These are phyloP conservation scores for Limonius californicus DNA, from an alignment of 1,140 invertebrate genomes.

Conservation along the genomic window DNA sequence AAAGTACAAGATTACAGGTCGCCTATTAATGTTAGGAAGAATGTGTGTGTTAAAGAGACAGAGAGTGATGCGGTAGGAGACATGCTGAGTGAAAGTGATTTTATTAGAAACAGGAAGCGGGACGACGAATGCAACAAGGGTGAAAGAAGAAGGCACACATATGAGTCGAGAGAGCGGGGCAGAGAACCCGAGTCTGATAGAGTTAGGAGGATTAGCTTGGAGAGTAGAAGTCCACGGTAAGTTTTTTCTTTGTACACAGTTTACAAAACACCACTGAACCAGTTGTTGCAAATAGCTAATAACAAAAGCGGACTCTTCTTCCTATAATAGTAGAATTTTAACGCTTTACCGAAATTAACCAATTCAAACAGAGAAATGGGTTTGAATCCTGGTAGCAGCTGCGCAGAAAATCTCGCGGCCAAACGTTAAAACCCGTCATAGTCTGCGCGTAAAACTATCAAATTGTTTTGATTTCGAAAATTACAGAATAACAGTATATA, in stretches of 20 bases:
- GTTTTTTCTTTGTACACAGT: slow-evolving; percentile 17
- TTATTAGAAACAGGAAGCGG: slow-evolving; percentile 29
- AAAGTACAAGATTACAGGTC: not conserved
- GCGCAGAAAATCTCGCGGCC: too few relatives aligned
- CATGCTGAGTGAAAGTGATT: slow-evolving; percentile 18
- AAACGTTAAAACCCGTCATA: too few relatives aligned
- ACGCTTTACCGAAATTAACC: too few relatives aligned
- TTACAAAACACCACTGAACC: too few relatives aligned
- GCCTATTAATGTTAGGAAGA: slow-evolving; percentile 13
- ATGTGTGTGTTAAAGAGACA: slow-evolving; percentile 11
- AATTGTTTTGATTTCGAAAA: too few relatives aligned
- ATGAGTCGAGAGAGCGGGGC: slow-evolving; percentile 37
- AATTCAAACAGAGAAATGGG: too few relatives aligned
- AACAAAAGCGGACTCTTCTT: too few relatives aligned
- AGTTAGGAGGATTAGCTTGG: slow-evolving; percentile 37
- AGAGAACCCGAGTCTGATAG: slow-evolving; percentile 34
- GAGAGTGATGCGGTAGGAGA: slow-evolving; percentile 22
- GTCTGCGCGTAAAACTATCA: too few relatives aligned
- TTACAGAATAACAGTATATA: too few relatives aligned
- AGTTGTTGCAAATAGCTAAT: too few relatives aligned
- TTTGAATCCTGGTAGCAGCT: too few relatives aligned
- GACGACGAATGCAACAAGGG: slow-evolving; percentile 30
- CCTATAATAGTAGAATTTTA: too few relatives aligned
- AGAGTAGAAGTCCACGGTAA: slow-evolving; percentile 40
- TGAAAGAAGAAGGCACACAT: slow-evolving; percentile 40